Percentiles rank a stretch among this genome's conserved stretches.
These are phyloP conservation scores for Ctenopoma kingsleyae DNA, from an alignment of 2,797 vertebrate genomes.

Conservation along the genomic window DNA sequence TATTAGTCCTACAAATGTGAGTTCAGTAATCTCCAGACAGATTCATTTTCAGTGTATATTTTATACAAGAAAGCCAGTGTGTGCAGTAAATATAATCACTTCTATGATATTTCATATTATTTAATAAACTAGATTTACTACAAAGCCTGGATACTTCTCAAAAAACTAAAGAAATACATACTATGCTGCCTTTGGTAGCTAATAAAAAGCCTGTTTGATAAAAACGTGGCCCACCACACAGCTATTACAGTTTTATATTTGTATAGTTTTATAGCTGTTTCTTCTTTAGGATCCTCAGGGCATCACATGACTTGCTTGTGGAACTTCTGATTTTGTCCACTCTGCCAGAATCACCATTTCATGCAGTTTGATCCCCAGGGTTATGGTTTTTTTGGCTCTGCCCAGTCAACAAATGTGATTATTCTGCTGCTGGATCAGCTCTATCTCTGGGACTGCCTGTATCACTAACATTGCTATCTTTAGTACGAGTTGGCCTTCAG, in stretches of 20 bases:
- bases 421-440: constrained; percentile 31
- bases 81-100: background rate
- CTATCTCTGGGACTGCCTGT: constrained; percentile 29
- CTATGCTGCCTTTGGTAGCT: no score
- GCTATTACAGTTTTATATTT: background rate
- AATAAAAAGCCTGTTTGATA: no score
- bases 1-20: background rate
- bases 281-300: constrained; percentile 4
- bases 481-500: constrained; percentile 4
- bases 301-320: constrained; percentile 17
- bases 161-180: no score
- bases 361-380: constrained; percentile 20
- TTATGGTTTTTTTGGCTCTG: constrained; percentile 37
- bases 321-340: constrained; percentile 34
- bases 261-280: background rate
- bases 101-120: background rate
- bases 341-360: constrained; percentile 53
- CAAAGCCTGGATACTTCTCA: no score
- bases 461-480: constrained; percentile 22
- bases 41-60: background rate
- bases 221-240: background rate
- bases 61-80: background rate
- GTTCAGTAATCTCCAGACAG: background rate
- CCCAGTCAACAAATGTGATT: constrained; percentile 51
- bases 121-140: no score